Conservation (phyloP, 1,140 invertebrate genomes). For the Diorhabda carinulata region DNA sequence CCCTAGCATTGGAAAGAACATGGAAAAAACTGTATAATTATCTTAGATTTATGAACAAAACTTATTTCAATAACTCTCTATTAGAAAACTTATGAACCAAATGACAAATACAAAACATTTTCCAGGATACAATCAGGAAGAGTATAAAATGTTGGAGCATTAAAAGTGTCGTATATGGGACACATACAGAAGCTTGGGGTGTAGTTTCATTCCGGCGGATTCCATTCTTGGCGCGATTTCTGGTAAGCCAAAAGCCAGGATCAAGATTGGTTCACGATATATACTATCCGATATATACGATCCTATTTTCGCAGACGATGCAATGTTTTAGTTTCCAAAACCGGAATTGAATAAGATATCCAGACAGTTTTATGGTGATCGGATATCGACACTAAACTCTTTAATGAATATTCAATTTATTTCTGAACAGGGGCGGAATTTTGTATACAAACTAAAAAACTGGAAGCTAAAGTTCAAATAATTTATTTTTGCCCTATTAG, state of each 20-base stretch:
- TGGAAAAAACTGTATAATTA: too few species aligned
- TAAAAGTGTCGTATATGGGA: constrained; percentile 24
- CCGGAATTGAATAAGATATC: constrained; percentile 38
- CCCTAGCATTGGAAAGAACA: too few species aligned
- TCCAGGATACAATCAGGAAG: constrained; percentile 7
- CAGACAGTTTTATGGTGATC: constrained; percentile 43
- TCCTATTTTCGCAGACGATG: constrained; percentile 43
- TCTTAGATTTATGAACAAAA: too few species aligned
- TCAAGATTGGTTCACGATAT: constrained; percentile 41
- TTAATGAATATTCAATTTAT: constrained; percentile 24
- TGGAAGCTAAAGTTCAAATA: too few species aligned
- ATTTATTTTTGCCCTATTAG: too few species aligned
- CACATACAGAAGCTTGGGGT: constrained; percentile 17
- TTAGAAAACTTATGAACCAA: not conserved
- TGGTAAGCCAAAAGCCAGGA: constrained; percentile 45
- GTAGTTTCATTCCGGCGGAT: constrained; percentile 16
- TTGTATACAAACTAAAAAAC: too few species aligned
- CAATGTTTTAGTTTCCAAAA: constrained; percentile 39
- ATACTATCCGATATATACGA: constrained; percentile 28
- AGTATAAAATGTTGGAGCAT: constrained; percentile 13
- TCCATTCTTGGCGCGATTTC: constrained; percentile 42
- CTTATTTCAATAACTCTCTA: too few species aligned
- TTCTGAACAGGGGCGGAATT: constrained; percentile 5
- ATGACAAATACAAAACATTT: not conserved
- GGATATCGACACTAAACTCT: constrained; percentile 29